Evolutionary conservation across 2,797 vertebrate species (phyloP).

Genomic region (Hydrocynus forskahlii): DNA sequence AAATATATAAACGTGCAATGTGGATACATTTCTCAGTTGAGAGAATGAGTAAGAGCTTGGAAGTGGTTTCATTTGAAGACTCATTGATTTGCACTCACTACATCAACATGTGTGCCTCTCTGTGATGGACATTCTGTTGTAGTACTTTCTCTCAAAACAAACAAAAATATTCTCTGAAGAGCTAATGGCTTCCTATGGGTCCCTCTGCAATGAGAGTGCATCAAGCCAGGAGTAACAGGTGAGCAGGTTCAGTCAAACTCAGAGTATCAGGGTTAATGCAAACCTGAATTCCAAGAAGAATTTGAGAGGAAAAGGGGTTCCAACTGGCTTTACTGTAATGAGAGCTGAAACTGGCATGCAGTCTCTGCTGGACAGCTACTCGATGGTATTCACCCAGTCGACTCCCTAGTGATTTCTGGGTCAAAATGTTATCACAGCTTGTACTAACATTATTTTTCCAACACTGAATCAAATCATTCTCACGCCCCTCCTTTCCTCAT

Average conservation of each 20-base stretch:
- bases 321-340: slow-evolving; percentile 39
- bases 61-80: slow-evolving; percentile 7
- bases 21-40: slow-evolving; percentile 6
- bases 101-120: slow-evolving; percentile 8
- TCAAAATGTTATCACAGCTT: slow-evolving; percentile 77
- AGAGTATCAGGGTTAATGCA: slow-evolving; percentile 46
- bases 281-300: slow-evolving; percentile 47
- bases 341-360: slow-evolving; percentile 46
- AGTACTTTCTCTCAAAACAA: slow-evolving; percentile 7
- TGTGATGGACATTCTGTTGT: slow-evolving; percentile 1
- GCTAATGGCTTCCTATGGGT: slow-evolving; percentile 45
- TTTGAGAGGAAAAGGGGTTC: slow-evolving; percentile 12
- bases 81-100: slow-evolving; percentile 34
- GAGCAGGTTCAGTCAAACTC: slow-evolving; percentile 62
- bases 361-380: slow-evolving; percentile 46
- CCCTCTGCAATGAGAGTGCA: slow-evolving; percentile 19
- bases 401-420: slow-evolving; percentile 68
- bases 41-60: slow-evolving; percentile 9
- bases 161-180: slow-evolving; percentile 25
- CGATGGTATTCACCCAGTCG: slow-evolving; percentile 46
- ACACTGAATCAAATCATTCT: slow-evolving; percentile 77
- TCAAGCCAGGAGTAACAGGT: slow-evolving; percentile 55
- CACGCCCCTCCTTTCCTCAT: slow-evolving; percentile 75
- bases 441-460: slow-evolving; percentile 72
- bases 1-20: not conserved